Evolutionary conservation across 1,140 invertebrate genomes (phyloP).

Genomic region (Pemphigus obesinymphae): DNA sequence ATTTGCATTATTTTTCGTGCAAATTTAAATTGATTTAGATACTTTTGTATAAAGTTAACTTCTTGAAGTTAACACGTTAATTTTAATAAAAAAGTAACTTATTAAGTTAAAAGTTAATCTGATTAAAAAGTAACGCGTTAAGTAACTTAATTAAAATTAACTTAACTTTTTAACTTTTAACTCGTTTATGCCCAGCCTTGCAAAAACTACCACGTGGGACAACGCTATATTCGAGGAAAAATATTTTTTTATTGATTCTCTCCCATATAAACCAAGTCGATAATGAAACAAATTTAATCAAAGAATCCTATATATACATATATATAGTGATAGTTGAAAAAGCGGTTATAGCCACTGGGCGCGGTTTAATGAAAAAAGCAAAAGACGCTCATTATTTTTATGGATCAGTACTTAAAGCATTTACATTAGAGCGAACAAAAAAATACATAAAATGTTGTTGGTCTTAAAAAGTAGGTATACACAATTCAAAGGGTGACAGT

Average conservation of each 20-base stretch:
- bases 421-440: constrained; percentile 10
- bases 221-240: neutral
- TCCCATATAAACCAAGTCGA: neutral
- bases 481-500: neutral
- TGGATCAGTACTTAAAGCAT: constrained; percentile 20
- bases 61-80: no score
- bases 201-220: no score
- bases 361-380: constrained; percentile 41
- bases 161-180: no score
- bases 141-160: no score
- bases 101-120: no score
- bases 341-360: constrained; percentile 11
- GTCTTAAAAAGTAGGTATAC: constrained; percentile 13
- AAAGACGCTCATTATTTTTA: constrained; percentile 39
- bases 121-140: no score
- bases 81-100: no score
- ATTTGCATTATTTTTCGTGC: no score
- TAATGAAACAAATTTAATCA: constrained; percentile 29
- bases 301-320: neutral
- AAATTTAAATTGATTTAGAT: no score
- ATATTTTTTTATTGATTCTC: neutral
- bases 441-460: neutral
- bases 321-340: neutral
- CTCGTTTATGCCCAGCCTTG: no score
- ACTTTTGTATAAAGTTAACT: no score